Evolutionary conservation across 2,113 vertebrate genomes (phyloP), one percentile per base, ranked within the genome.

Genomic region (Anoplopoma fimbria): DNA sequence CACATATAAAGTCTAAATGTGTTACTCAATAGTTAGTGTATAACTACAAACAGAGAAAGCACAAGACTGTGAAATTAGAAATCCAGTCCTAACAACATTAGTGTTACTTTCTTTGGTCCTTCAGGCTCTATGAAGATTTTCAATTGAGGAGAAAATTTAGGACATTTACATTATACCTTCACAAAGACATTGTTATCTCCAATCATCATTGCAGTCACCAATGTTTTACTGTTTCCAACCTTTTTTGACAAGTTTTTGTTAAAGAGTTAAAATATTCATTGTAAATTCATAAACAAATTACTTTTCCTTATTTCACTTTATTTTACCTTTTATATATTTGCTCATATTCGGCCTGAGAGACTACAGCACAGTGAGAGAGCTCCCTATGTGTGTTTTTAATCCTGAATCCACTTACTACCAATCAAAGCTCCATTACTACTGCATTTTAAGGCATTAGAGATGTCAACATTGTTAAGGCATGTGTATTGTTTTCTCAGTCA

Each of bases 401-500:
- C 65, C 72, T 80, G 82, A 85, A 81, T 88, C 89, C 91, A 90
- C 87, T 93, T 93, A 89, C 83, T 77, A 90, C 81, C 90, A 94
- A 92, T 93, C 91, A 80, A 86, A 89, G 91, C 88, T 89, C 91
- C 91, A 91, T 94, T 95, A 95, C 90, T 88, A 90, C 91, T 91
- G 89, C 67, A 79, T 95, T 95, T 95, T 91, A 91, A 92, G 88
- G 91, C 92, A 95, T 94, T 95, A 93, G 90, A 93, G 92, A 95
- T 95, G 94, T 95, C 93, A 95, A 95, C 94, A 95, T 91, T 95
- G 94, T 94, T 95, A 94, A 94, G 93, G 93, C 94, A 65, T 92
- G 86, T 93, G 91, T 94, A 95, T 94, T 95, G 94, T 95, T 96
- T 96, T 91, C 92, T 93, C 91, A 95, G 95, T 95, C 94, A 95